These are phyloP conservation scores for Scaptomyza caliginosa DNA, from an alignment of 2,888 invertebrate species.

Conservation along the genomic window DNA sequence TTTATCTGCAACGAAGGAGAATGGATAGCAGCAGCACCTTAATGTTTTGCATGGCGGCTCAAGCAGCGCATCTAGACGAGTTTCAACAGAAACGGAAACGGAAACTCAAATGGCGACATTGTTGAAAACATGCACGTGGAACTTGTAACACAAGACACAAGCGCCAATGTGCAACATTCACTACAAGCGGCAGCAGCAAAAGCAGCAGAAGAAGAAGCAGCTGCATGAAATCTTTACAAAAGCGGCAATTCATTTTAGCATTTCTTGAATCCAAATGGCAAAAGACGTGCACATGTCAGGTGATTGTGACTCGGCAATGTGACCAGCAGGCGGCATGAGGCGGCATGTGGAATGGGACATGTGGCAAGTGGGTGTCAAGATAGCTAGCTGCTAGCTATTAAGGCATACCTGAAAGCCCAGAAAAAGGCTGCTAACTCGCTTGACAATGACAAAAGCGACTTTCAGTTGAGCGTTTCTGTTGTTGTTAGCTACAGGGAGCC, in stretches of 20 bases:
- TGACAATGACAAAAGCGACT: conserved; percentile 56
- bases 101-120: conserved; percentile 67
- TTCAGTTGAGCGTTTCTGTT: conserved; percentile 11
- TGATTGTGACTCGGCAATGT: conserved; percentile 47
- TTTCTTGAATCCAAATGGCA: conserved; percentile 55
- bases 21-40: conserved; percentile 33
- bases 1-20: conserved; percentile 48
- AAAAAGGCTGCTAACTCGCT: conserved; percentile 45
- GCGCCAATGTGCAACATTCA: conserved; percentile 28
- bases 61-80: conserved; percentile 51
- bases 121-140: conserved; percentile 77
- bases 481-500: background rate
- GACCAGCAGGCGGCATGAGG: conserved; percentile 4
- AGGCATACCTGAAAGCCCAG: conserved; percentile 49
- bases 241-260: conserved; percentile 78
- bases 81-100: conserved; percentile 60
- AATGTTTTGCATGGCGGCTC: conserved; percentile 50
- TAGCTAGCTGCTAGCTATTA: conserved; percentile 44
- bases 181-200: conserved; percentile 13
- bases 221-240: conserved; percentile 73
- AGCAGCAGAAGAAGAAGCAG: conserved; percentile 30
- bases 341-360: conserved; percentile 1
- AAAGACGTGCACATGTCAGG: conserved; percentile 74
- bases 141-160: conserved; percentile 66
- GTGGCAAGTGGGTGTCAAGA: conserved; percentile 39